Conservation (phyloP, 2,797 vertebrate species). For the Leucoraja ocellata region DNA sequence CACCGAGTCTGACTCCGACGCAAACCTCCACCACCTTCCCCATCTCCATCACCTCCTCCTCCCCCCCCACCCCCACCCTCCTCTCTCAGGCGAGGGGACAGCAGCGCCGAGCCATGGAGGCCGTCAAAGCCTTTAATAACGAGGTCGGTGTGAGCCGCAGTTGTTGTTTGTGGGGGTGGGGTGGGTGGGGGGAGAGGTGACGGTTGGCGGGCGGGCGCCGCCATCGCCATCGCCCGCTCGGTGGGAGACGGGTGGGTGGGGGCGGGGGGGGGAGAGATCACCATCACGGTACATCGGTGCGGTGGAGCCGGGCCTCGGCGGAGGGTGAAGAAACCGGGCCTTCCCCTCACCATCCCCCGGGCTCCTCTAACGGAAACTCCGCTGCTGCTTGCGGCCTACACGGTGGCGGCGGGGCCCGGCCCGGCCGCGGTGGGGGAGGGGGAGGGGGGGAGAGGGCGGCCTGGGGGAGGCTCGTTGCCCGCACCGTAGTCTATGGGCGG, state of each 20-base stretch:
- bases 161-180: too few relatives aligned
- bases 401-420: too few relatives aligned
- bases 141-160: slow-evolving; percentile 76
- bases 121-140: slow-evolving; percentile 93
- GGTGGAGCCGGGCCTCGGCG: neutral
- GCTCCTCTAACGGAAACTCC: neutral
- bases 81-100: neutral
- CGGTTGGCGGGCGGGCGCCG: neutral
- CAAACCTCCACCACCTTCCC: too few relatives aligned
- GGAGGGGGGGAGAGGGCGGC: too few relatives aligned
- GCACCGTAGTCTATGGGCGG: too few relatives aligned
- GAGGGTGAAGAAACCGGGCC: neutral
- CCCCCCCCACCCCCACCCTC: too few relatives aligned
- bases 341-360: neutral
- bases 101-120: slow-evolving; percentile 70
- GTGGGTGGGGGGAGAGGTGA: neutral
- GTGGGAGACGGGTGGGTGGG: neutral
- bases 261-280: neutral
- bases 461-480: too few relatives aligned
- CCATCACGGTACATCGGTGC: too few relatives aligned
- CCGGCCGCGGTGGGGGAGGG: too few relatives aligned
- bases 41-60: neutral
- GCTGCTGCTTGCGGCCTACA: neutral
- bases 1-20: neutral
- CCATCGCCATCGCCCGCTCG: neutral